Percentiles rank a stretch among this genome's conserved stretches.
Conservation (phyloP, 2,113 vertebrate genomes). For the Rhabdomys dilectus region DNA sequence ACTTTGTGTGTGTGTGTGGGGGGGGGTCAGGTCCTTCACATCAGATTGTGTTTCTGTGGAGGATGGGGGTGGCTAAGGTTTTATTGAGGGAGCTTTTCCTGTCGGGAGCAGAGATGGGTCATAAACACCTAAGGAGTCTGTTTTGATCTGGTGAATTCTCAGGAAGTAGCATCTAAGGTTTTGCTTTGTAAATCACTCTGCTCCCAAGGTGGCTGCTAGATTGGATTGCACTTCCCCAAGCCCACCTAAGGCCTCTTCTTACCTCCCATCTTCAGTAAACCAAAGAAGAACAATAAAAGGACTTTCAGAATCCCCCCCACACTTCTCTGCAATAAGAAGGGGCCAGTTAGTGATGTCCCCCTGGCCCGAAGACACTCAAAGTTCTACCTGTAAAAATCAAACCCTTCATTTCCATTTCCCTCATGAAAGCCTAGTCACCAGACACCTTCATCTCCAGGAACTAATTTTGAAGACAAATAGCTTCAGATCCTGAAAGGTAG, state of each 20-base stretch:
- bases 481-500: background rate
- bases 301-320: background rate
- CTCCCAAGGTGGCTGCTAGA: conserved; percentile 61
- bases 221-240: conserved; percentile 74
- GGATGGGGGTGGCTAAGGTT: conserved; percentile 68
- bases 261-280: conserved; percentile 57
- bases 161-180: conserved; percentile 82
- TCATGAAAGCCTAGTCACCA: background rate
- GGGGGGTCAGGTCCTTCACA: conserved; percentile 56
- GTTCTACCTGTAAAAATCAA: background rate
- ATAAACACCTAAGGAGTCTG: conserved; percentile 85
- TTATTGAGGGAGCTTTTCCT: conserved; percentile 83
- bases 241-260: conserved; percentile 61
- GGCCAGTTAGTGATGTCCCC: background rate
- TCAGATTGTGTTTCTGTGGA: conserved; percentile 47
- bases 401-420: conserved; percentile 21
- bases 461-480: background rate
- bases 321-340: background rate
- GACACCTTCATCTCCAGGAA: conserved; percentile 4
- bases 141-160: conserved; percentile 84
- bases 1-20: conserved; percentile 31
- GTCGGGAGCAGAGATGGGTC: conserved; percentile 74
- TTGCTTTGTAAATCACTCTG: conserved; percentile 83
- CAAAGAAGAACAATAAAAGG: conserved; percentile 42
- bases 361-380: background rate